A percentile compares a stretch with the other conserved stretches of the same genome.
phyloP scores from a whole-genome alignment of 2,888 invertebrate genomes.

The Coelinius sp. region DNA sequence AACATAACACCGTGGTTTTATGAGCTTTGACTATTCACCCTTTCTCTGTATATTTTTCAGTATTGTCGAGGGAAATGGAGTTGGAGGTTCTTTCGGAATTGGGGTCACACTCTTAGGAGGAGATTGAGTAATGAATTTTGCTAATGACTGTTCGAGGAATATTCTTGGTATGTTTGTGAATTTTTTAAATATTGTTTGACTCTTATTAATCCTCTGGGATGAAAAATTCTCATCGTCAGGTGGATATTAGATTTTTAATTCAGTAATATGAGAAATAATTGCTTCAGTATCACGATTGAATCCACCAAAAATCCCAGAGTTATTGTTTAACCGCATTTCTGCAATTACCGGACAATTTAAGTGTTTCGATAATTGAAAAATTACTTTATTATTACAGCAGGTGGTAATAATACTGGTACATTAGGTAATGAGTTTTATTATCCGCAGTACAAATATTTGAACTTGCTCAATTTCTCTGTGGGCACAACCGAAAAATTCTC shows the following conservation, averaged over 20 bases:
- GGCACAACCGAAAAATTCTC: conserved; percentile 8
- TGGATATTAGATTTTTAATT: neutral
- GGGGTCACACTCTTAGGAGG: neutral
- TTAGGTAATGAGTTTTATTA: conserved; percentile 28
- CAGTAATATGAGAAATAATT: neutral
- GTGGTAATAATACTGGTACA: conserved; percentile 56
- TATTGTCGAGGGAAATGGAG: neutral
- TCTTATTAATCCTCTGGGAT: no score
- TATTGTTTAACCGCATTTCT: conserved; percentile 21
- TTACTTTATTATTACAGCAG: conserved; percentile 63
- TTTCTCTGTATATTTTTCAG: neutral
- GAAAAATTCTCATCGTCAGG: neutral
- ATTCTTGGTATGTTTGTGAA: neutral
- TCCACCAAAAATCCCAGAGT: neutral
- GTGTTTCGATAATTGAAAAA: conserved; percentile 63
- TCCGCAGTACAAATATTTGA: conserved; percentile 56
- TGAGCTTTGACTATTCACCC: conserved; percentile 4
- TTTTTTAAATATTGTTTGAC: neutral
- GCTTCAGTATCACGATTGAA: neutral
- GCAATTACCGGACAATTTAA: conserved; percentile 30
- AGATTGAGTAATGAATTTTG: neutral
- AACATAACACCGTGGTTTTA: conserved; percentile 13
- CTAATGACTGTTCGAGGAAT: neutral
- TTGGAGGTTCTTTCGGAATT: neutral
- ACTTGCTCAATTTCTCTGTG: conserved; percentile 27